Conservation (phyloP, 1,140 invertebrate genomes). For the Andrena cerasifolii region DNA sequence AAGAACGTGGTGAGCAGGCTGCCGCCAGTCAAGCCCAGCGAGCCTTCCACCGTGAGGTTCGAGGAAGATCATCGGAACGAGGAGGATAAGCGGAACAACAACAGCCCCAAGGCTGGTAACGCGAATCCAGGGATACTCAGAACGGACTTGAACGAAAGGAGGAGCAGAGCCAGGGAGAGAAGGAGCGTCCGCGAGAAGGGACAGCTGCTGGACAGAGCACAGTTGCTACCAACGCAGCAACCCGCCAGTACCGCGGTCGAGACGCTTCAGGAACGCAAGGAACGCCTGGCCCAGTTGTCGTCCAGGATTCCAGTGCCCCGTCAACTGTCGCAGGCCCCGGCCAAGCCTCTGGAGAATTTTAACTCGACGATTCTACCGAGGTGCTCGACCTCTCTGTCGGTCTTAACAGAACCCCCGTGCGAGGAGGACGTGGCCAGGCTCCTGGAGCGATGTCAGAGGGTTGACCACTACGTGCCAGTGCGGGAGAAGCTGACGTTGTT, state of each 20-base stretch:
- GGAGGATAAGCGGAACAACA: conserved; percentile 71
- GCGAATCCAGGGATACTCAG: conserved; percentile 63
- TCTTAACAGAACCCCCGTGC: conserved; percentile 54
- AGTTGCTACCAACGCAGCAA: conserved; percentile 37
- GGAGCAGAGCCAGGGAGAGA: conserved; percentile 78
- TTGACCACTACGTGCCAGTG: conserved; percentile 85
- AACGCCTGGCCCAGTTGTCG: conserved; percentile 54
- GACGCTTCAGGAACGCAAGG: conserved; percentile 65
- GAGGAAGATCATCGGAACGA: conserved; percentile 49
- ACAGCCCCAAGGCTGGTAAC: conserved; percentile 41
- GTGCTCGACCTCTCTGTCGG: conserved; percentile 22
- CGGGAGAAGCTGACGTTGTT: conserved; percentile 85
- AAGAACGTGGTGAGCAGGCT: conserved; percentile 42
- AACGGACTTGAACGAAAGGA: conserved; percentile 71
- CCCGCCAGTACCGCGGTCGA: conserved; percentile 35
- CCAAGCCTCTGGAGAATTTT: conserved; percentile 17
- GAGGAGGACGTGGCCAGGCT: conserved; percentile 82
- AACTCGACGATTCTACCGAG: not conserved
- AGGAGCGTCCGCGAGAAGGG: conserved; percentile 65
- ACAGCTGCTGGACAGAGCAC: too few relatives aligned
- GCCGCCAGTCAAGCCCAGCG: conserved; percentile 59
- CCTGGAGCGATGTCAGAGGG: conserved; percentile 83
- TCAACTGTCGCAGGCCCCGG: conserved; percentile 9
- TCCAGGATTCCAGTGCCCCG: conserved; percentile 65
- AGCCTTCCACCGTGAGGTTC: conserved; percentile 55